Evolutionary conservation across 1,140 invertebrate genomes (phyloP), one percentile per base, ranked within the genome.

Genomic region (Phortica variegata): DNA sequence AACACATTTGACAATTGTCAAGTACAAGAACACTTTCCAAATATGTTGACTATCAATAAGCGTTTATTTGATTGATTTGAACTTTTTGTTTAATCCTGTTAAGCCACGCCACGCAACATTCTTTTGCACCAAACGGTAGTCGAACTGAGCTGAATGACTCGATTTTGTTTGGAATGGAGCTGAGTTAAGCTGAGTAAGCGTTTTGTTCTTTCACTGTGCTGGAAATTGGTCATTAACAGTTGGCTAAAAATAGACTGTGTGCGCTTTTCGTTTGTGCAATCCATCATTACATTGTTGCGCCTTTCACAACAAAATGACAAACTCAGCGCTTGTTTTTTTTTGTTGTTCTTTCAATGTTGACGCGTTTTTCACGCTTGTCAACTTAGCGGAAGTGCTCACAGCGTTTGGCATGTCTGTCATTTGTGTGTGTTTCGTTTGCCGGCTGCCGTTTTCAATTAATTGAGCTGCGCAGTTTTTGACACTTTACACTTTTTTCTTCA

Each of bases 361-460:
- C 6, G 26, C 61, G 71, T 65, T 70, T 70, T 72, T 69, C 61
- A 72, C 69, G 63, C 52, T 56, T 72, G 68, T 72, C 68, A 61
- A 72, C 68, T 72, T 72, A 69, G 68, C 68, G 68, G 68, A 72
- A 72, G 68, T 72, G 61, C 56, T 53, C 70, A 60, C 45, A 34
- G 42, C 32, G 6, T 9, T 44, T 20, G n/a, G 7, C 4, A 12
- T 7, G 31, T 12, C 43, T 20, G n/a, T 4, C n/a, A 37, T 15
- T 49, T 42, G 18, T 31, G 21, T 29, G 13, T 21, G 12, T 31
- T 8, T 7, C 29, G 7, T 8, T 12, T 31, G 29, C 29, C 29
- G 29, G 7, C 29, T 31, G 29, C 29, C 29, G 12, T 31, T 31
- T 31, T 12, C 7, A 31, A 31, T 31, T 31, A 31, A 31, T 12